These are phyloP conservation scores for Mnemiopsis leidyi DNA, from an alignment of 37 sponge, comb jelly and placozoan genomes.

Conservation along the genomic window DNA sequence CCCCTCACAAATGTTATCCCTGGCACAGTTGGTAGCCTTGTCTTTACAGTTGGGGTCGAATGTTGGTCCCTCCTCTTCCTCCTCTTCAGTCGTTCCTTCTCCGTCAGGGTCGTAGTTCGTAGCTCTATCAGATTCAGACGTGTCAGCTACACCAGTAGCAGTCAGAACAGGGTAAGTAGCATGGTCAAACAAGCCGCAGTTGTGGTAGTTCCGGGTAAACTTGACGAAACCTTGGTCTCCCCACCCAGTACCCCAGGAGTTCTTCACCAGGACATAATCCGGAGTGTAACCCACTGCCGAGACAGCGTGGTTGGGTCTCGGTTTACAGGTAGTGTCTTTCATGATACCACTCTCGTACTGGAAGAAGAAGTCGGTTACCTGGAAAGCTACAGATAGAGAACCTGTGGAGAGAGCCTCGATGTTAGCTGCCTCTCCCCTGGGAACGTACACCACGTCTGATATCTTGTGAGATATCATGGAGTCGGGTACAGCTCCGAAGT, in stretches of 20 bases:
- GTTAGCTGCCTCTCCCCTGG: not conserved
- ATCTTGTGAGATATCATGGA: constrained; percentile 34
- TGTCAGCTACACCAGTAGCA: not conserved
- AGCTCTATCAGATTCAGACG: too few species aligned
- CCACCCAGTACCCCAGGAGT: not conserved
- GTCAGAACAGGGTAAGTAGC: not conserved
- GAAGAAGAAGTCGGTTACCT: constrained; percentile 15
- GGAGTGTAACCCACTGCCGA: not conserved
- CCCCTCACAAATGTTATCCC: not conserved
- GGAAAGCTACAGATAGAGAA: not conserved
- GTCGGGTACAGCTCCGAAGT: not conserved
- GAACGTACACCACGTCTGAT: not conserved
- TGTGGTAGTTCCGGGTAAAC: constrained; percentile 3
- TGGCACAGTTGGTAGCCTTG: not conserved
- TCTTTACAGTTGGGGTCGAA: constrained; percentile 7
- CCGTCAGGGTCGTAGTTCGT: not conserved
- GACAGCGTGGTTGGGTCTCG: not conserved
- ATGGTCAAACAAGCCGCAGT: not conserved
- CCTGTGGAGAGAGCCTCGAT: constrained; percentile 5
- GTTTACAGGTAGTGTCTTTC: not conserved
- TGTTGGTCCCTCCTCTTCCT: not conserved
- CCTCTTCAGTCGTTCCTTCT: not conserved
- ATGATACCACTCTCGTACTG: not conserved
- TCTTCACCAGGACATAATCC: constrained; percentile 1
- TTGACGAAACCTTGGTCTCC: constrained; percentile 2